These are phyloP conservation scores for Boloria euphrosyne DNA, from an alignment of 2,888 invertebrate species.

Conservation along the genomic window DNA sequence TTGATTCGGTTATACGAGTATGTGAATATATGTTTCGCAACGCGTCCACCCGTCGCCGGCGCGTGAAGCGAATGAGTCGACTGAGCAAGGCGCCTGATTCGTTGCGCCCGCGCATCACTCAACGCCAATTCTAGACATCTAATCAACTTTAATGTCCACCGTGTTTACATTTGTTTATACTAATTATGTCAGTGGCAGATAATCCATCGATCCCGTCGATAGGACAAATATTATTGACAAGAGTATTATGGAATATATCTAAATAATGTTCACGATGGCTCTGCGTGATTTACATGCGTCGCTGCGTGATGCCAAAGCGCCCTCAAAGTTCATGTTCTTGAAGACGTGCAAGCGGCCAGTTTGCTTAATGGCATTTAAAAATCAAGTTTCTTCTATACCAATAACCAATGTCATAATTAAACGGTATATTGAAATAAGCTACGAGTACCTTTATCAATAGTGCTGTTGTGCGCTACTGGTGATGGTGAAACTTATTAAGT, in stretches of 20 bases:
- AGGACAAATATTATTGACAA: slow-evolving; percentile 55
- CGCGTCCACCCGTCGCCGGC: slow-evolving; percentile 66
- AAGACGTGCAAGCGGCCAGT: slow-evolving; percentile 34
- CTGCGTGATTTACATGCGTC: slow-evolving; percentile 69
- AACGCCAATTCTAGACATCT: slow-evolving; percentile 63
- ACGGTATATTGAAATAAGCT: slow-evolving; percentile 4
- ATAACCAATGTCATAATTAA: slow-evolving; percentile 8
- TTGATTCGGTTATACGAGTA: slow-evolving; percentile 39
- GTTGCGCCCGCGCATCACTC: slow-evolving; percentile 47
- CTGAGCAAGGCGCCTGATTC: slow-evolving; percentile 40
- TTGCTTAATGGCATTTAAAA: slow-evolving; percentile 36
- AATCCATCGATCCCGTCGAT: slow-evolving; percentile 59
- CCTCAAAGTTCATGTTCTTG: slow-evolving; percentile 44
- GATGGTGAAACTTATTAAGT: no score
- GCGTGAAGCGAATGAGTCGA: slow-evolving; percentile 63
- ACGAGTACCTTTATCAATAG: not conserved
- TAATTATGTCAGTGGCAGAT: slow-evolving; percentile 53
- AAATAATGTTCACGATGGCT: slow-evolving; percentile 62
- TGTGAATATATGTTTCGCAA: slow-evolving; percentile 40
- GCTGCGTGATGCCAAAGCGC: slow-evolving; percentile 62
- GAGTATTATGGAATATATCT: slow-evolving; percentile 50
- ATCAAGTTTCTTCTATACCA: slow-evolving; percentile 24
- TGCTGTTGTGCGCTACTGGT: no score
- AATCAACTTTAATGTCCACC: slow-evolving; percentile 52
- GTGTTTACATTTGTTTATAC: slow-evolving; percentile 61